Evolutionary conservation across 2,113 vertebrate genomes (phyloP), one percentile per base, ranked within the genome.

Genomic region (Tor tambroides): DNA sequence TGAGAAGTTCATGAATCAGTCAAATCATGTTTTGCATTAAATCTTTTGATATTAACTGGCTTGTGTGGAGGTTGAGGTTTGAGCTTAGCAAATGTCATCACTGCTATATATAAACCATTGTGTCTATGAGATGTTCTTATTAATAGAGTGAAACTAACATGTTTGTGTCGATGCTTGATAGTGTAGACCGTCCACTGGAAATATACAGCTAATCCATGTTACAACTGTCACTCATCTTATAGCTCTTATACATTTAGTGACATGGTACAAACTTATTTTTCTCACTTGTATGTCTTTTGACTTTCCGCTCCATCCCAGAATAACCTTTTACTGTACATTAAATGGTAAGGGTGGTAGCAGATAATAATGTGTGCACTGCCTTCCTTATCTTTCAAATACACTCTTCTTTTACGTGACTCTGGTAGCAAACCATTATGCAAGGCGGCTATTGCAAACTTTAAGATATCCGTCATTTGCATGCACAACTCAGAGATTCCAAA

Each of bases 361-460:
- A 43, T 28, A 61, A 35, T 41, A 63, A 12, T 8, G 0, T 14
- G n/a, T 32, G 28, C 21, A 32, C 56, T 65, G 12, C 61, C 43
- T 51, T 69, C 9, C 61, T 78, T 85, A 79, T 79, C 59, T 86
- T 80, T 19, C 32, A 35, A 80, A 54, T 41, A 85, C 59, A 23
- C 23, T 8, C 59, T 80, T 28, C 7, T 65, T 67, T 86, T 21
- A 71, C 46, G 7, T 59, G 76, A 69, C 12, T 54, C 7, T 35
- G 32, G 1, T 2, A 14, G 17, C 54, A 63, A 41, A 49, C 30
- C 35, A n/a, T 32, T 69, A 12, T 83, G 21, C 51, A 32, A 2
- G 51, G 6, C 30, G 12, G 32, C 21, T 56, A 80, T 23, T 80
- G 28, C 54, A n/a, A 3, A 56, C 26, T 28, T 65, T n/a, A 82